These are phyloP conservation scores for Pollenia angustigena DNA, from an alignment of 2,888 invertebrate genomes.

Conservation along the genomic window DNA sequence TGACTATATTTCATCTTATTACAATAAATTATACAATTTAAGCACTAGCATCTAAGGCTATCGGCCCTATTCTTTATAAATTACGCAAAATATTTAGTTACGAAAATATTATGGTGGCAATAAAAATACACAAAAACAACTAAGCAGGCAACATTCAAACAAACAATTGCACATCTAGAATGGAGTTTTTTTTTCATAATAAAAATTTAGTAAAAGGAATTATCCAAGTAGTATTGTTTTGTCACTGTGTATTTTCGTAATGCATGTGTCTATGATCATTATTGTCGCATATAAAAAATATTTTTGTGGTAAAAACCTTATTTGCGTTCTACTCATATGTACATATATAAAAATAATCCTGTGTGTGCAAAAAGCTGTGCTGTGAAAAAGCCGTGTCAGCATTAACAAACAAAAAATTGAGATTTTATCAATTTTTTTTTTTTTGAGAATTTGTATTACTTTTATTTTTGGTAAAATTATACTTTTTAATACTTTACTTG, in stretches of 20 bases:
- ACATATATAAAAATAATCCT: background rate
- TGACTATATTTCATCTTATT: too few relatives aligned
- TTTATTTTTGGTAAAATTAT: conserved; percentile 25
- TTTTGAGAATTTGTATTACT: background rate
- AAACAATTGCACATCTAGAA: background rate
- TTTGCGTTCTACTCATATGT: conserved; percentile 41
- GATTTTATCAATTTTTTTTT: background rate
- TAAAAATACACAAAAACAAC: background rate
- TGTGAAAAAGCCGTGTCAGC: conserved; percentile 32
- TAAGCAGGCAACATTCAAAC: too few relatives aligned
- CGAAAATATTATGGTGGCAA: conserved; percentile 23
- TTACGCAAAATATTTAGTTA: conserved; percentile 42
- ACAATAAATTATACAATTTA: too few relatives aligned
- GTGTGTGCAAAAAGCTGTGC: too few relatives aligned
- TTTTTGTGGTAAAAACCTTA: background rate
- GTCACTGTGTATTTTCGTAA: background rate
- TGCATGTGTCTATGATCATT: conserved; percentile 48
- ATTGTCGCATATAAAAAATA: conserved; percentile 50
- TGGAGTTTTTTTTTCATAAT: background rate
- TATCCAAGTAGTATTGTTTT: too few relatives aligned
- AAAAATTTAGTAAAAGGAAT: background rate
- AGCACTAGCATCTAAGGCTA: too few relatives aligned
- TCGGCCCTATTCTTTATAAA: too few relatives aligned
- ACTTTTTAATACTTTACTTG: background rate
- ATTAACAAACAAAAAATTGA: background rate